Evolutionary conservation across 92 coral and sea anemone genomes (phyloP).

Genomic region (Metridium senile): DNA sequence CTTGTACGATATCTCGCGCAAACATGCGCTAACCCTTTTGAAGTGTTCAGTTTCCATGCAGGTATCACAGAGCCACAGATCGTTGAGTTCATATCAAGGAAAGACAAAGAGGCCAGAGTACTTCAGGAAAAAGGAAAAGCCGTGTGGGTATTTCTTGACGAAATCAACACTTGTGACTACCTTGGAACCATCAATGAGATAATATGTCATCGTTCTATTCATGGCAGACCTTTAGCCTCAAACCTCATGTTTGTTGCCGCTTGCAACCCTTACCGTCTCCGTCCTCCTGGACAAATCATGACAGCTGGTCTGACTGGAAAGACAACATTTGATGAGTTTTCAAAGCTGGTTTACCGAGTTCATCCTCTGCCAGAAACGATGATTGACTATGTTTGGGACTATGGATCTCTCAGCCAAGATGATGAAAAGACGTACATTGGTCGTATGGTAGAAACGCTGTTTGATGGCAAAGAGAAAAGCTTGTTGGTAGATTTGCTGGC

Average conservation of each 20-base stretch:
- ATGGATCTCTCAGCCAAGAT: constrained; percentile 70
- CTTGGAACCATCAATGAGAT: constrained; percentile 86
- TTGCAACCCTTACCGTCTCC: constrained; percentile 95
- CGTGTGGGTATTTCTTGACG: constrained; percentile 91
- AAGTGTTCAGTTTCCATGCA: constrained; percentile 87
- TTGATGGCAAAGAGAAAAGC: constrained; percentile 28
- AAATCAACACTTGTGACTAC: constrained; percentile 95
- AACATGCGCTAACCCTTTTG: constrained; percentile 73
- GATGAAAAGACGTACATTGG: constrained; percentile 87
- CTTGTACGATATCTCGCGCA: constrained; percentile 88
- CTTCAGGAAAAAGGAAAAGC: constrained; percentile 32
- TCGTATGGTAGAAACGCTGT: constrained; percentile 82
- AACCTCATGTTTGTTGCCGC: constrained; percentile 92
- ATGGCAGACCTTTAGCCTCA: constrained; percentile 70
- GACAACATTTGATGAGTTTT: constrained; percentile 77
- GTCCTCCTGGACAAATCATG: constrained; percentile 72
- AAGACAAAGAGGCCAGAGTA: constrained; percentile 48
- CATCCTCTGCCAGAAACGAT: constrained; percentile 98
- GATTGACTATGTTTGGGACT: constrained; percentile 99
- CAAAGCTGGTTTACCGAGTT: constrained; percentile 92
- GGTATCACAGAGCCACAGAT: constrained; percentile 75
- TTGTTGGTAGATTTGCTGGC: constrained; percentile 71
- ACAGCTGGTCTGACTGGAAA: constrained; percentile 97
- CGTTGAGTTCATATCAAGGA: constrained; percentile 47
- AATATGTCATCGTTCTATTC: constrained; percentile 81